These are phyloP conservation scores for Polymixis flavicincta DNA, from an alignment of 2,888 invertebrate genomes.

Conservation along the genomic window DNA sequence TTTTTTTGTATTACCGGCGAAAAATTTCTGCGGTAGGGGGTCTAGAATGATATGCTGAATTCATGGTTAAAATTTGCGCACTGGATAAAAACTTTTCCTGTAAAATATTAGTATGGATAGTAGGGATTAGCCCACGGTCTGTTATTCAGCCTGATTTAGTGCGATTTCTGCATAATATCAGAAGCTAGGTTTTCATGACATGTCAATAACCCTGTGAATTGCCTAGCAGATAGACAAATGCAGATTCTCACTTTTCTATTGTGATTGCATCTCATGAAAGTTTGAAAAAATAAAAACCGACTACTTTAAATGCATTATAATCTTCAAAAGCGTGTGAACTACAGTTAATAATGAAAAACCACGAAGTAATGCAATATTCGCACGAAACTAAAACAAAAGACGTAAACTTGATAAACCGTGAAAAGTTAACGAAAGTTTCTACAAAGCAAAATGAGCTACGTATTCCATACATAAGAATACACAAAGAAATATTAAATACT, in stretches of 20 bases:
- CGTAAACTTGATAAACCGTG: conserved; percentile 35
- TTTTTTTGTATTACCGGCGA: no score
- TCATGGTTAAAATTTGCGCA: no score
- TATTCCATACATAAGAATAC: conserved; percentile 8
- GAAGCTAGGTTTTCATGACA: neutral
- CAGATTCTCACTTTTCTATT: no score
- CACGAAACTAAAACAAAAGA: conserved; percentile 54
- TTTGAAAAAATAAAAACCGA: neutral
- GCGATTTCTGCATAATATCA: neutral
- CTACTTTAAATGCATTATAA: conserved; percentile 9
- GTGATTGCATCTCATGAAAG: no score
- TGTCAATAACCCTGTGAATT: neutral
- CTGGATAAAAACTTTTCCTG: no score
- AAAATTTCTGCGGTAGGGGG: no score
- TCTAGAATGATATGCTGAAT: no score
- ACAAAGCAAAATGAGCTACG: conserved; percentile 29
- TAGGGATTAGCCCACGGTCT: neutral
- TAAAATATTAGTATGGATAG: no score
- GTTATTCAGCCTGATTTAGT: neutral
- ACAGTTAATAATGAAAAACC: conserved; percentile 30
- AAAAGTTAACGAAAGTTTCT: conserved; percentile 53
- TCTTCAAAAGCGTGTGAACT: conserved; percentile 1
- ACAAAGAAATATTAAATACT: conserved; percentile 22
- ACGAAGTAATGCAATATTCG: conserved; percentile 42
- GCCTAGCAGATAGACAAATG: neutral